Evolutionary conservation across 2,797 vertebrate genomes (phyloP).

Genomic region (Rhodeus uyekii): DNA sequence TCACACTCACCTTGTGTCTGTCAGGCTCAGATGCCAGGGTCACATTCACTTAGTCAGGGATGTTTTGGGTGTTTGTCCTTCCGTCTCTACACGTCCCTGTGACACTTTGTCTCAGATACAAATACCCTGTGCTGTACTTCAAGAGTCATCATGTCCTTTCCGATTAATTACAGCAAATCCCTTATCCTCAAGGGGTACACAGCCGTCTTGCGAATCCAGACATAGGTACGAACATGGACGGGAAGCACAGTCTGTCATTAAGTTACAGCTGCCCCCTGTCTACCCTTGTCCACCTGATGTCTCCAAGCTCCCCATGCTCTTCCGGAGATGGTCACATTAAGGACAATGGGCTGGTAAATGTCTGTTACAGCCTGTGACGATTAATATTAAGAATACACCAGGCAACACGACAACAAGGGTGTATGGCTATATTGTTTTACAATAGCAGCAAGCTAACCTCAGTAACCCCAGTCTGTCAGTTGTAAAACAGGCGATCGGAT

Average conservation of each 20-base stretch:
- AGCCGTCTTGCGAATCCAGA: slow-evolving; percentile 30
- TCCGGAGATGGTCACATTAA: slow-evolving; percentile 53
- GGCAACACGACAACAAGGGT: slow-evolving; percentile 67
- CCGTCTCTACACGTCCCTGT: slow-evolving; percentile 54
- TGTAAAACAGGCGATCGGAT: slow-evolving; percentile 68
- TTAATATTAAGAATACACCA: slow-evolving; percentile 77
- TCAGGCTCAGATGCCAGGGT: not conserved
- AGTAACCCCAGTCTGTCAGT: slow-evolving; percentile 58
- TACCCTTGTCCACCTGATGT: slow-evolving; percentile 47
- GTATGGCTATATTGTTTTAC: slow-evolving; percentile 71
- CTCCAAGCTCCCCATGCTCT: slow-evolving; percentile 23
- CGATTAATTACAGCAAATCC: slow-evolving; percentile 75
- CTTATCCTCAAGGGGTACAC: slow-evolving; percentile 62
- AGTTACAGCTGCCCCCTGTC: slow-evolving; percentile 56
- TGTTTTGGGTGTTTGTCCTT: slow-evolving; percentile 24
- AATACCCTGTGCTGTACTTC: slow-evolving; percentile 68
- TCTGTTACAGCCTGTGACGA: slow-evolving; percentile 62
- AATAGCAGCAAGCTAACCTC: slow-evolving; percentile 66
- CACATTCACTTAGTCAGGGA: slow-evolving; percentile 24
- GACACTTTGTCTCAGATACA: slow-evolving; percentile 69
- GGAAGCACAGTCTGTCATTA: slow-evolving; percentile 64
- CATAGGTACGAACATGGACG: slow-evolving; percentile 53
- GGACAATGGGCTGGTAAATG: slow-evolving; percentile 62
- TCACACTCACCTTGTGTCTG: slow-evolving; percentile 41
- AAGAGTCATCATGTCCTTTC: slow-evolving; percentile 62